Evolutionary conservation across 2,888 invertebrate species (phyloP), one percentile per base, ranked within the genome.

Genomic region (Ganaspis brasiliensis): DNA sequence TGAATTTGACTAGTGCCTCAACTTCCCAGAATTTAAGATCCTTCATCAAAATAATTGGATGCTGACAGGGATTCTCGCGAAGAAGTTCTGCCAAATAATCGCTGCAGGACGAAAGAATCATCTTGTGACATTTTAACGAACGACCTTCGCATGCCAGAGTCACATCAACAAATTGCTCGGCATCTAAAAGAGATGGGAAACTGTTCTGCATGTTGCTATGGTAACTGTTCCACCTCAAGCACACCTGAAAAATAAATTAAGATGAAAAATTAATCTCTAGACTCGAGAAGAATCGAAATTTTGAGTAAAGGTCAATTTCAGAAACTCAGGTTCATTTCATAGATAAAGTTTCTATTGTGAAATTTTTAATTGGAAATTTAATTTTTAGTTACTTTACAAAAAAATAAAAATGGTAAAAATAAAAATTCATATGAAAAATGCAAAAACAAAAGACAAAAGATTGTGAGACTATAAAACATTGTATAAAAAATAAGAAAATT

Each of bases 121-220:
- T 94, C 87, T 97, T 97, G 93, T 97, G 97, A 89, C 97, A 97
- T 84, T 97, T 95, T 82, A 96, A 92, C 91, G 96, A 96, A 49
- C 96, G 94, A 0, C 96, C 97, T 91, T 97, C 97, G 89, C 97
- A 97, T 2, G 97, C 97, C 72, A 97, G 91, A 0, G 97, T 97
- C 70, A 97, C 97, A 91, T 97, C 97, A 0, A 97, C 97, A 89
- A 97, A 97, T 89, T 96, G 95, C 89, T 96, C 96, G n/a, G 95
- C 94, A 24, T 95, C 94, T 9, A 96, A 93, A 16, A 96, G 92
- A 12, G 95, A 95, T 0, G 96, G 96, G 88, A 96, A 96, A 79
- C 96, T 95, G 83, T 94, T 94, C 87, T 95, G 96, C 92, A 96
- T 93, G 89, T 96, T 96, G 55, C 95, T 94, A 88, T 96, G 96